A percentile compares a stretch with the other conserved stretches of the same genome.
These are phyloP conservation scores for Cinara cedri DNA, from an alignment of 2,888 invertebrate species.

Conservation along the genomic window DNA sequence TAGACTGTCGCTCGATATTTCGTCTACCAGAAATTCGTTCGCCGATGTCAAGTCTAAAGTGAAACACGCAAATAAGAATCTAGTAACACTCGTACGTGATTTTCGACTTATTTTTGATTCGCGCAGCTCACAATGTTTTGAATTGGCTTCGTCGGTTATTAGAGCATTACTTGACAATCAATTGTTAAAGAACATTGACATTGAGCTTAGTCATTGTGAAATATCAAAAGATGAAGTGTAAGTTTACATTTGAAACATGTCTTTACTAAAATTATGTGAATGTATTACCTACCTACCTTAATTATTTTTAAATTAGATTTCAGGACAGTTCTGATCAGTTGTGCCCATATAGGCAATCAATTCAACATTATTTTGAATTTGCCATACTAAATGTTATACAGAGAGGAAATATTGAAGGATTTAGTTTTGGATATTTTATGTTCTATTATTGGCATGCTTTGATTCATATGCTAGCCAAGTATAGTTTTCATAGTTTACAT, in stretches of 20 bases:
- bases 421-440: slow-evolving; percentile 66
- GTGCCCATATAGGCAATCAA: not conserved
- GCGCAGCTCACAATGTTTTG: slow-evolving; percentile 60
- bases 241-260: not conserved
- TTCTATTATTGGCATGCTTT: slow-evolving; percentile 50
- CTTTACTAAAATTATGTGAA: too few species aligned
- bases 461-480: slow-evolving; percentile 41
- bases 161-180: slow-evolving; percentile 41
- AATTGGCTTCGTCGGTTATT: slow-evolving; percentile 36
- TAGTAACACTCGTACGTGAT: slow-evolving; percentile 64
- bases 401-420: slow-evolving; percentile 61
- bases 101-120: slow-evolving; percentile 64
- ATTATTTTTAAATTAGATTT: slow-evolving; percentile 28
- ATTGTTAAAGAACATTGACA: slow-evolving; percentile 44
- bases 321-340: slow-evolving; percentile 1
- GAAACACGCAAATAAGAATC: slow-evolving; percentile 60
- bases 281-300: not conserved
- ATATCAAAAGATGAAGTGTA: slow-evolving; percentile 19
- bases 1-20: slow-evolving; percentile 63
- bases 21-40: slow-evolving; percentile 57
- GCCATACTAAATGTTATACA: slow-evolving; percentile 36
- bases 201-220: slow-evolving; percentile 14
- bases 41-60: slow-evolving; percentile 50
- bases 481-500: slow-evolving; percentile 43
- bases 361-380: slow-evolving; percentile 39